Percentiles rank a stretch among this genome's conserved stretches.
Conservation (phyloP, 2,888 invertebrate species). For the Colostygia pectinataria region DNA sequence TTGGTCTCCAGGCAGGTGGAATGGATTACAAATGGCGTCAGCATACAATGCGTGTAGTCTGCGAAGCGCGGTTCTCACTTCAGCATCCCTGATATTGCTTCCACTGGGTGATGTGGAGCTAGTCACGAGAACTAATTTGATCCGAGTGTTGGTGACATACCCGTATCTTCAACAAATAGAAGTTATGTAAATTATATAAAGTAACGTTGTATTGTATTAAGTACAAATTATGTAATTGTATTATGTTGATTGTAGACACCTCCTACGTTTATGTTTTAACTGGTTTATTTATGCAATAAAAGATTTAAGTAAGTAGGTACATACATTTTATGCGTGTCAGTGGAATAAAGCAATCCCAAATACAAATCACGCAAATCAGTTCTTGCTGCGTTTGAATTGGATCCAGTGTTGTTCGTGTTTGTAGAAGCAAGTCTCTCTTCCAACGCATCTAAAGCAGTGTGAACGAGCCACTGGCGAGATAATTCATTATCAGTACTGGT, state of each 20-base stretch:
- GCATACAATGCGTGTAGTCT: conserved; percentile 96
- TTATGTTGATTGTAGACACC: no score
- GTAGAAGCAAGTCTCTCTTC: conserved; percentile 89
- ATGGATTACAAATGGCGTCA: conserved; percentile 97
- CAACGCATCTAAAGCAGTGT: conserved; percentile 94
- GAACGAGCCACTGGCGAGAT: conserved; percentile 96
- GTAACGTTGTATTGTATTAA: no score
- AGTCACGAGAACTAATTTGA: conserved; percentile 96
- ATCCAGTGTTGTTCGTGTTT: conserved; percentile 67
- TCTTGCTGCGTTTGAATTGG: conserved; percentile 81
- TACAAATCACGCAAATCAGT: conserved; percentile 94
- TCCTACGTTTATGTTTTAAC: no score
- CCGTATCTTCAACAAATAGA: conserved; percentile 87
- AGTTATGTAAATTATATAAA: no score
- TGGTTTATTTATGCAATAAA: no score
- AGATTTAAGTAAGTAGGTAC: no score
- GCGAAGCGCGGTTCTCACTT: conserved; percentile 93
- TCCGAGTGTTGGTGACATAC: conserved; percentile 98
- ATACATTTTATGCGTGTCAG: conserved; percentile 98
- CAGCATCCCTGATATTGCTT: conserved; percentile 94
- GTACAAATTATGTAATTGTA: no score
- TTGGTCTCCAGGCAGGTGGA: conserved; percentile 96
- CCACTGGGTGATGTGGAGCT: conserved; percentile 96
- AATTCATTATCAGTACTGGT: conserved; percentile 91
- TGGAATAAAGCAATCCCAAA: conserved; percentile 94